Evolutionary conservation across 2,113 vertebrate species (phyloP).

Genomic region (Tragulus kanchil): DNA sequence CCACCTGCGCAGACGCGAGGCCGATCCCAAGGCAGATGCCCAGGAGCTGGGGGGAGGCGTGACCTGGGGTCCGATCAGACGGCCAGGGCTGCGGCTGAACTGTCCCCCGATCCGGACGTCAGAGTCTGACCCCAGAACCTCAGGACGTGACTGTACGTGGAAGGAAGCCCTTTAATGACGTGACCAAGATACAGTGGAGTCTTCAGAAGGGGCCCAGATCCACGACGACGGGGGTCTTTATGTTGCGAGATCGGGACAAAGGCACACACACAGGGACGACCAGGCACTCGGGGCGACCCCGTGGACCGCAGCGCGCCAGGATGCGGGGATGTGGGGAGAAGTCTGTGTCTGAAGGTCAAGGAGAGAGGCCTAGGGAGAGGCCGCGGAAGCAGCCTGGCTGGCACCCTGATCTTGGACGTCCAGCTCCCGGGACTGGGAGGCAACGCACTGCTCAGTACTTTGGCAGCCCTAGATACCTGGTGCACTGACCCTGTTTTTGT

Average conservation of each 20-base stretch:
- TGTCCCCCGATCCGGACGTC: background rate
- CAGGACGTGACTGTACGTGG: background rate
- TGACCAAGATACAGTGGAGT: background rate
- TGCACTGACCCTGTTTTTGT: background rate
- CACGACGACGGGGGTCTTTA: background rate
- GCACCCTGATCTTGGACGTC: accelerated
- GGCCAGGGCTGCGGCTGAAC: background rate
- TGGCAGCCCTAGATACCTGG: background rate
- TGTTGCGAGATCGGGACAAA: background rate
- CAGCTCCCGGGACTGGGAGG: background rate
- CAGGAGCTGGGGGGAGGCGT: background rate
- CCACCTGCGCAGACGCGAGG: accelerated
- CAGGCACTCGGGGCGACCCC: too few species aligned
- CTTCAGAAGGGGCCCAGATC: background rate
- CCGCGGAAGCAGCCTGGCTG: too few species aligned
- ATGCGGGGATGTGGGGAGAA: background rate
- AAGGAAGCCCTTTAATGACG: background rate
- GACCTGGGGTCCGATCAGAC: accelerated
- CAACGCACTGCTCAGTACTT: accelerated
- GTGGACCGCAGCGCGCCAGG: too few species aligned
- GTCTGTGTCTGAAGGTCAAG: accelerated
- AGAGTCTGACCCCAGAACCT: background rate
- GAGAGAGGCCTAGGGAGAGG: background rate
- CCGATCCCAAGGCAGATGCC: accelerated
- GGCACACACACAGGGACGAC: accelerated